Evolutionary conservation across 1,140 invertebrate species (phyloP).

Genomic region (Zelostemma sp.): DNA sequence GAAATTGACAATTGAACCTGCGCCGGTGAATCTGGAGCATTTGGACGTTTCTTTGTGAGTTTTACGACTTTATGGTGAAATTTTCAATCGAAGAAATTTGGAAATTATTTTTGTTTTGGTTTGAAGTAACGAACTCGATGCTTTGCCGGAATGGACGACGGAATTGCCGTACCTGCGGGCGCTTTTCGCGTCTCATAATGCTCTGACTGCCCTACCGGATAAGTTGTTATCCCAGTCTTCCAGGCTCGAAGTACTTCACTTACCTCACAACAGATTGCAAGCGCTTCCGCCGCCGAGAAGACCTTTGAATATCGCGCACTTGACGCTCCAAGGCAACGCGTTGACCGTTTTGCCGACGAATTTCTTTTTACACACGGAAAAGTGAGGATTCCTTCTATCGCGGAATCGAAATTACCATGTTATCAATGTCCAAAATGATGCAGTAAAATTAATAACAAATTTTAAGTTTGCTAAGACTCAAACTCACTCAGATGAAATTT

Average conservation of each 20-base stretch:
- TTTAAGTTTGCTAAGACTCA: too few species aligned
- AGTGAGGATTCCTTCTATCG: constrained; percentile 52
- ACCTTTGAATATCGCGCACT: constrained; percentile 76
- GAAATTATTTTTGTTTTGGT: too few species aligned
- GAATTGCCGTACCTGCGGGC: constrained; percentile 80
- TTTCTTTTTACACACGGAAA: constrained; percentile 80
- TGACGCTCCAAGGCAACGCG: constrained; percentile 83
- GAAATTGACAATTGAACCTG: constrained; percentile 75
- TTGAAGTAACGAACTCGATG: constrained; percentile 80
- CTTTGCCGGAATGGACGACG: constrained; percentile 82
- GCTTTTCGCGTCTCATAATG: constrained; percentile 82
- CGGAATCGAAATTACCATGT: too few species aligned
- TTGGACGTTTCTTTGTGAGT: constrained; percentile 81
- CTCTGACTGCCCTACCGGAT: constrained; percentile 77
- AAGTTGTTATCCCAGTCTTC: constrained; percentile 81
- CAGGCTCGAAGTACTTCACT: constrained; percentile 78
- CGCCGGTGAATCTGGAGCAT: constrained; percentile 78
- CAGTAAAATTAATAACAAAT: too few species aligned
- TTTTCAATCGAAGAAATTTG: too few species aligned
- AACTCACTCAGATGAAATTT: too few species aligned
- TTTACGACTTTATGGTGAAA: too few species aligned
- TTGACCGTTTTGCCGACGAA: constrained; percentile 79
- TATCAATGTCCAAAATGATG: too few species aligned
- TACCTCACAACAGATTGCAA: constrained; percentile 82
- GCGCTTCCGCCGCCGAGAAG: constrained; percentile 78